Conservation (phyloP, 2,113 vertebrate genomes). For the Pogonocichla stellata region DNA sequence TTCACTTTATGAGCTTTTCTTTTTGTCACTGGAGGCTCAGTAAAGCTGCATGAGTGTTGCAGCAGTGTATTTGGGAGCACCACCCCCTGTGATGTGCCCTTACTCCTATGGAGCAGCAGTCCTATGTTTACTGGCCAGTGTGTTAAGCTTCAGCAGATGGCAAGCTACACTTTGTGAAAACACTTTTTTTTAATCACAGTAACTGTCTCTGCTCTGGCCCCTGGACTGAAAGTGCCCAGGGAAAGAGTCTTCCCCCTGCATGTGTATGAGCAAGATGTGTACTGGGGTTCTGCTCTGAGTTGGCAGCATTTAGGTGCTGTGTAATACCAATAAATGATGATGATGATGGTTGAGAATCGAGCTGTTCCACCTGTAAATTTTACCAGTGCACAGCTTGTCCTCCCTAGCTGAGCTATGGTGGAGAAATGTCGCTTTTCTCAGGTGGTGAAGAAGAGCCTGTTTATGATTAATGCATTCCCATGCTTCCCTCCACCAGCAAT, state of each 20-base stretch:
- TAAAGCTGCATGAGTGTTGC: not conserved
- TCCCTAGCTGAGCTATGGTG: not conserved
- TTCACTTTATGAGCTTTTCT: not conserved
- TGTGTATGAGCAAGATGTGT: not conserved
- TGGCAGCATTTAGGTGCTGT: not conserved
- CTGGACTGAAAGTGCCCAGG: not conserved
- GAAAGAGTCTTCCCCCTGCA: not conserved
- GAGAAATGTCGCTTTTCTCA: not conserved
- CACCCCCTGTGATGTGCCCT: not conserved
- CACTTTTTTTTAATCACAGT: not conserved
- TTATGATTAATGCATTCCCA: not conserved
- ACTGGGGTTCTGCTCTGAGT: not conserved
- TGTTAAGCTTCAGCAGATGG: not conserved
- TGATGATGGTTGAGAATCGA: not conserved
- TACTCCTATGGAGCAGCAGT: not conserved
- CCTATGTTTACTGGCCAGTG: not conserved
- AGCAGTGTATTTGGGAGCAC: not conserved
- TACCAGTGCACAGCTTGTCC: not conserved
- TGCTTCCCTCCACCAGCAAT: not conserved
- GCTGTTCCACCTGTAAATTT: not conserved
- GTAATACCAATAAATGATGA: not conserved
- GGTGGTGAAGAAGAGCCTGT: not conserved
- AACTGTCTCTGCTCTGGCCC: not conserved
- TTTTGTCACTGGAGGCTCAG: not conserved
- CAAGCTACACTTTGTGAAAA: not conserved